Base-by-base conservation (phyloP, 1,140 invertebrate genomes). In the Melanaphis sacchari region DNA sequence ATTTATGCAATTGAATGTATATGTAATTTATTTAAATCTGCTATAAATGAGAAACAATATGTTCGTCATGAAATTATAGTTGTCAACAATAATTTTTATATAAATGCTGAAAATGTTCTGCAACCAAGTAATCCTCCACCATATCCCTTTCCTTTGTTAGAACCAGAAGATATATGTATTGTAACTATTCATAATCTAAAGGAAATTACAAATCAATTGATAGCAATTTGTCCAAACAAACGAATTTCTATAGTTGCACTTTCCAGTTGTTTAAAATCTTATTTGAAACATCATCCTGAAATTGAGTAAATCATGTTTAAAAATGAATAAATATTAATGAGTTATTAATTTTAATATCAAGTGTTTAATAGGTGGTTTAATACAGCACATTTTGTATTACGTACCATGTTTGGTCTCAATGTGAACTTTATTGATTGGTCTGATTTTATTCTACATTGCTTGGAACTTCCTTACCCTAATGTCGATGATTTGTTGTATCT, bases 41-140 rank as follows among this genome's bases (percentile, higher is more conserved):
- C 91, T 26, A 85, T 93, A 15, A 52, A 84, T 22, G 91, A 93
- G 52, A 49, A 41, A 84, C 36, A 21, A 21, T 40, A 52, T 21
- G 81, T 93, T 93, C 66, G 91, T 7, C 36, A 93, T 52, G 91
- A 93, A 84, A 93, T 93, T 38, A 38, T 85, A 38, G 18, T 54
- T 15, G 18, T 41, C 7, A 11, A 93, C 7, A 49, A 93, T 54
- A 24, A 31, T 41, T 93, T 93, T 41, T 93, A 93, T 85, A 1
- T 93, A 1, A 93, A 84, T 41, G 0, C 36, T 4, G 81, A 93
- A 52, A 54, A 93, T 24, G 18, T 52, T 76, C 24, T 93, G 21
- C 84, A 54, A 22, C 46, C 91, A 40, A 41, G 40, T 31, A 49
- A 9, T 40, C 43, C 76, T 40, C 81, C 81, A n/a, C 81, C 81